Evolutionary conservation across 2,888 invertebrate genomes (phyloP), one percentile per base, ranked within the genome.

Genomic region (Perdita meconis): DNA sequence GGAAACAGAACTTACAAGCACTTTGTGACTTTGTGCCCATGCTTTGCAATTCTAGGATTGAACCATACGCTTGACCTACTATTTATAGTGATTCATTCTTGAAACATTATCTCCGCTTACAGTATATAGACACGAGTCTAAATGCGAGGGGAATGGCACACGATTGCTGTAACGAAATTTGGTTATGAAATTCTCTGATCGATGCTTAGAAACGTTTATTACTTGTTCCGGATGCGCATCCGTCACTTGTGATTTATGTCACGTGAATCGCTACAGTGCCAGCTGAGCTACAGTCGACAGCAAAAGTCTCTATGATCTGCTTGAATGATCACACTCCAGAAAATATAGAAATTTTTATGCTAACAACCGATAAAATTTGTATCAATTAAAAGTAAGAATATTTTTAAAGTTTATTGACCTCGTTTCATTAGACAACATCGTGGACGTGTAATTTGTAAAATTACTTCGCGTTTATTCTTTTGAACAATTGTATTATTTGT

Each of bases 71-170:
- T 22, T 55, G 42, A 36, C 60, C 64, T 50, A 55, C 47, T 68
- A 75, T 69, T 64, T 60, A 36, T 51, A 47, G n/a, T 16, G 34
- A 65, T 59, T 68, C 71, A 74, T 74, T 71, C 59, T 24, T 19
- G 66, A 75, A 72, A 71, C 67, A 44, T 55, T 57, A 22, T 16
- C 38, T 61, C 24, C 13, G 26, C 53, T 60, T 42, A 34, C 30
- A 12, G 34, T 36, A 8, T 36, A 8, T 36, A 51, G 3, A 12
- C 50, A 19, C 13, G 36, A 22, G 30, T 13, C 13, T 42, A 30
- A 30, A 30, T 30, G 6, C 30, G 6, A 6, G 30, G 6, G 30
- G 6, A 2, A 30, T 6, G 30, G 6, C 30, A 47, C 44, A 16
- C 16, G 6, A 2, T 2, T 47, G 19, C 8, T 19, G 19, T 47